Evolutionary conservation across 2,113 vertebrate genomes (phyloP).

Genomic region (Apeltes quadracus): DNA sequence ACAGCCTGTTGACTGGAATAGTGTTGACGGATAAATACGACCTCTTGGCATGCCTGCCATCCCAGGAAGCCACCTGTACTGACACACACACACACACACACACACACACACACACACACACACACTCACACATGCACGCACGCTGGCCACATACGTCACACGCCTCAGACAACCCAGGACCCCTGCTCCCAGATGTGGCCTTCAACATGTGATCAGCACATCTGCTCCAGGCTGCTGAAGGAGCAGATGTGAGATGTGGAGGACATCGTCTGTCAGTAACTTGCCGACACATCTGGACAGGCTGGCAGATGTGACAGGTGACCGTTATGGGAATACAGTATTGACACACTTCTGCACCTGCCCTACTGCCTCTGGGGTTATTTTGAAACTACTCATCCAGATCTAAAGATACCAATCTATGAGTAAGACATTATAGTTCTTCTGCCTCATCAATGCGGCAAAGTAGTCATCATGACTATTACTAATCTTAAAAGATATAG

Average conservation of each 20-base stretch:
- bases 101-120: slow-evolving; percentile 17
- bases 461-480: not conserved
- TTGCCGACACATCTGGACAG: slow-evolving; percentile 34
- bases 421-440: slow-evolving; percentile 23
- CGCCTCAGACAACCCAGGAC: slow-evolving; percentile 25
- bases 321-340: slow-evolving; percentile 15
- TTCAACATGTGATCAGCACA: slow-evolving; percentile 31
- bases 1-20: slow-evolving; percentile 55
- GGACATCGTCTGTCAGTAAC: slow-evolving; percentile 53
- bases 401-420: slow-evolving; percentile 28
- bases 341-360: slow-evolving; percentile 36
- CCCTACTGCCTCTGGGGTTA: slow-evolving; percentile 20
- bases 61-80: slow-evolving; percentile 58
- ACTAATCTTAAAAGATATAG: not conserved
- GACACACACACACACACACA: slow-evolving; percentile 31
- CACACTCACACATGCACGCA: slow-evolving; percentile 28
- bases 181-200: slow-evolving; percentile 60
- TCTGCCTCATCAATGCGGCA: slow-evolving; percentile 4
- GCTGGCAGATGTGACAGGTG: slow-evolving; percentile 43
- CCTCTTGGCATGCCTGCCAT: slow-evolving; percentile 55
- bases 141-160: slow-evolving; percentile 15
- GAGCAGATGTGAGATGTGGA: slow-evolving; percentile 49
- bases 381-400: slow-evolving; percentile 27
- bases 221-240: slow-evolving; percentile 9
- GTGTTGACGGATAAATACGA: slow-evolving; percentile 60